Base-by-base conservation (phyloP, 2,888 invertebrate species). In the Nudaria mundana region DNA sequence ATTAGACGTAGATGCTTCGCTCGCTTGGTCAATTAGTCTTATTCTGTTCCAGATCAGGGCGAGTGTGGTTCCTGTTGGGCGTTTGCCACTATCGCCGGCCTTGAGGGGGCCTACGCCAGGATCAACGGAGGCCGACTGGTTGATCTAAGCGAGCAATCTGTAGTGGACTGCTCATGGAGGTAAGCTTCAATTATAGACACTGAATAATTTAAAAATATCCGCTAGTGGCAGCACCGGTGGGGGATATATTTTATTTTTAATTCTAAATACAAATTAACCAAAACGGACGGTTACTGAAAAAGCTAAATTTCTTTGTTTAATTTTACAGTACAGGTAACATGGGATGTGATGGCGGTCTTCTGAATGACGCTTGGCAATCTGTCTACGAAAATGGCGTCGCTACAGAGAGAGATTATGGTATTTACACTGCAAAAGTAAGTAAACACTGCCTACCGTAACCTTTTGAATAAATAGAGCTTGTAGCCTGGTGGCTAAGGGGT, bases 101-200 rank as follows among this genome's bases (percentile, higher is more conserved):
- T 78, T 0, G 80, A 77, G 34, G 76, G 75, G 0, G 70, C 67
- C 0, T 8, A 71, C 0, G 67, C 77, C 0, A 55, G 60, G 5
- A 29, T 5, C 12, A 70, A 68, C 4, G 75, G 75, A 0, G 68
- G 64, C 0, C 49, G 71, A 11, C 33, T 64, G 13, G 10, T 77
- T 11, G 72, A 76, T 8, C 57, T 80, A 2, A 77, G 77, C 28
- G 76, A 77, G 20, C 80, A 80, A 29, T 71, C 76, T 0, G 48
- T 79, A 0, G 63, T 80, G 0, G 80, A 80, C 48, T 80, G 80
- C 24, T 66, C 75, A 39, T 78, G 79, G 79, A 69, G 63, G 80
- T 80, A 47, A 50, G 57, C n/a, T n/a, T n/a, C n/a, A n/a, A n/a
- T n/a, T n/a, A n/a, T n/a, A n/a, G n/a, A n/a, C n/a, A n/a, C n/a